phyloP scores from a whole-genome alignment of 2,113 vertebrate genomes.

The Aythya baeri region DNA sequence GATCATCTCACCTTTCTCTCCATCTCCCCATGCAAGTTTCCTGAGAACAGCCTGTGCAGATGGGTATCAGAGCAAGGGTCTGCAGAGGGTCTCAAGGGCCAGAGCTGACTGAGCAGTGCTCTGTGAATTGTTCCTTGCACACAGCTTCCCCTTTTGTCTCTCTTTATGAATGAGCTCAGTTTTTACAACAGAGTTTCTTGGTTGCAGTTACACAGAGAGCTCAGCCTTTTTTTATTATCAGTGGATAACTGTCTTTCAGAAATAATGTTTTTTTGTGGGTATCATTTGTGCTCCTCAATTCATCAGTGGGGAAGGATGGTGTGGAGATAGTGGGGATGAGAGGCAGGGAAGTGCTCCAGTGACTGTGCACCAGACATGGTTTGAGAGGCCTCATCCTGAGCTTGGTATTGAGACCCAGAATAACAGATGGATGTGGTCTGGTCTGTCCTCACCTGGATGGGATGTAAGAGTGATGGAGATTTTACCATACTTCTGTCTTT shows the following conservation, averaged over 20 bases:
- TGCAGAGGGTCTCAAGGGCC: not conserved
- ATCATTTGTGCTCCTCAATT: not conserved
- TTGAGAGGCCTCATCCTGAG: not conserved
- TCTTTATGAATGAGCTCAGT: not conserved
- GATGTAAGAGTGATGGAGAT: not conserved
- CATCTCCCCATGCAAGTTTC: not conserved
- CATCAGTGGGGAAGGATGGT: not conserved
- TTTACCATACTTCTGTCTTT: not conserved
- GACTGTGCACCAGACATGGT: not conserved
- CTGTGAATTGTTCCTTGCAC: not conserved
- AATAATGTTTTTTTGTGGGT: not conserved
- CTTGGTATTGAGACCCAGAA: not conserved
- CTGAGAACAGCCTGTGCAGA: not conserved
- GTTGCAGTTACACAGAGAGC: not conserved
- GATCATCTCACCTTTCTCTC: not conserved
- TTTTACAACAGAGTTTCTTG: not conserved
- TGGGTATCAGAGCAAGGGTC: not conserved
- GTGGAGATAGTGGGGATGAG: not conserved
- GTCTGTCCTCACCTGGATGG: not conserved
- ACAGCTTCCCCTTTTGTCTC: not conserved
- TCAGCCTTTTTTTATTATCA: not conserved
- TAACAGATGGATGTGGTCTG: not conserved
- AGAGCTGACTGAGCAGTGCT: not conserved
- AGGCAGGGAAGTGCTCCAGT: not conserved
- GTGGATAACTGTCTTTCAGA: not conserved